phyloP scores from a whole-genome alignment of 1,140 invertebrate species.

The Oncopodura yosiiana region DNA sequence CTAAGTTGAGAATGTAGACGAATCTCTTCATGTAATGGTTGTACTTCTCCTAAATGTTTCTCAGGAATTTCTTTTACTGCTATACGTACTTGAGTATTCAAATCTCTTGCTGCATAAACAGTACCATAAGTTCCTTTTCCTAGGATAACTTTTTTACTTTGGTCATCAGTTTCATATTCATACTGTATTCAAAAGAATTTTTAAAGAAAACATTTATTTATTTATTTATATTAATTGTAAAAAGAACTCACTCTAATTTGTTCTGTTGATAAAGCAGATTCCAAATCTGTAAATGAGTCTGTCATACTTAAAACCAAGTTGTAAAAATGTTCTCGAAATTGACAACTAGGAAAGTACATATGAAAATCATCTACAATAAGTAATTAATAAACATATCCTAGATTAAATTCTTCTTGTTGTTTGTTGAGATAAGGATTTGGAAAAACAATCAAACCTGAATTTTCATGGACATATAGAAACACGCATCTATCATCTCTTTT shows the following conservation, averaged over 20 bases:
- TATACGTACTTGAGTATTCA: conserved; percentile 89
- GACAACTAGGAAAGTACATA: conserved; percentile 87
- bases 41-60: conserved; percentile 90
- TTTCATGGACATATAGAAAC: conserved; percentile 95
- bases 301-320: conserved; percentile 72
- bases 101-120: conserved; percentile 88
- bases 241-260: conserved; percentile 54
- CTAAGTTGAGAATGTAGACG: conserved; percentile 90
- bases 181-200: conserved; percentile 51
- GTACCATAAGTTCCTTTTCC: conserved; percentile 94
- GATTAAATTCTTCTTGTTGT: conserved; percentile 68
- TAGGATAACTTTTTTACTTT: conserved; percentile 71
- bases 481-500: conserved; percentile 91
- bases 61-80: conserved; percentile 98
- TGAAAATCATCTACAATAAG: conserved; percentile 99
- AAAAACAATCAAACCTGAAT: conserved; percentile 96
- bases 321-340: conserved; percentile 72
- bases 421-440: conserved; percentile 83
- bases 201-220: background rate
- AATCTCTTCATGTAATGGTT: conserved; percentile 97
- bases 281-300: conserved; percentile 71
- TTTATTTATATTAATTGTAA: conserved; percentile 11
- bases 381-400: too few species aligned
- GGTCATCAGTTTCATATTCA: conserved; percentile 93
- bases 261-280: conserved; percentile 57